Conservation (phyloP, 2,888 invertebrate species). For the Dromius quadrimaculatus region DNA sequence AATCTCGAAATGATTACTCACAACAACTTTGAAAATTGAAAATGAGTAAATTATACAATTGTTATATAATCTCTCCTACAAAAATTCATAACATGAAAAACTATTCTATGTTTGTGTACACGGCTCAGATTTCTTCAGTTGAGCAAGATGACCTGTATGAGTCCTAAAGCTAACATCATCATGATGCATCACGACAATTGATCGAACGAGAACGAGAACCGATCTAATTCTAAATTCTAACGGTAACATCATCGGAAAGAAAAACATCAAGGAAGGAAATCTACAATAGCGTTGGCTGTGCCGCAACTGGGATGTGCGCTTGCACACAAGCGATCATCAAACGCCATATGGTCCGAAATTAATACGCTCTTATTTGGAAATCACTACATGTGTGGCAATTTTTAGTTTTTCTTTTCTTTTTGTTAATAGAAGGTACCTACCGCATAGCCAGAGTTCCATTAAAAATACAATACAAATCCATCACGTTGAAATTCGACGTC, state of each 20-base stretch:
- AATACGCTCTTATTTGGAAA: slow-evolving; percentile 41
- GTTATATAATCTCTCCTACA: too few species aligned
- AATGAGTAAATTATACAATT: too few species aligned
- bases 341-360: slow-evolving; percentile 41
- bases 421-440: slow-evolving; percentile 38
- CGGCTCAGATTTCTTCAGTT: not conserved
- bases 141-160: slow-evolving; percentile 14
- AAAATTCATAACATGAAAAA: too few species aligned
- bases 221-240: slow-evolving; percentile 4
- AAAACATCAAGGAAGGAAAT: slow-evolving; percentile 26
- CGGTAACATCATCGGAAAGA: not conserved
- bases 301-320: slow-evolving; percentile 3
- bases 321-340: slow-evolving; percentile 8
- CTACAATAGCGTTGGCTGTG: slow-evolving; percentile 21
- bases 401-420: slow-evolving; percentile 11
- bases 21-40: too few species aligned
- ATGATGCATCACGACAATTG: slow-evolving; percentile 28
- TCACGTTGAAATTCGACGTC: slow-evolving; percentile 36
- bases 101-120: not conserved
- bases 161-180: slow-evolving; percentile 4
- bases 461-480: slow-evolving; percentile 43
- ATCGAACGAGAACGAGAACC: not conserved
- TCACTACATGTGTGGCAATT: slow-evolving; percentile 44
- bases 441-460: slow-evolving; percentile 29
- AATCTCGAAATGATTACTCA: too few species aligned